Percentiles rank a stretch among this genome's conserved stretches.
phyloP scores from a whole-genome alignment of 1,140 invertebrate genomes.

The Stegodyphus mimosarum region DNA sequence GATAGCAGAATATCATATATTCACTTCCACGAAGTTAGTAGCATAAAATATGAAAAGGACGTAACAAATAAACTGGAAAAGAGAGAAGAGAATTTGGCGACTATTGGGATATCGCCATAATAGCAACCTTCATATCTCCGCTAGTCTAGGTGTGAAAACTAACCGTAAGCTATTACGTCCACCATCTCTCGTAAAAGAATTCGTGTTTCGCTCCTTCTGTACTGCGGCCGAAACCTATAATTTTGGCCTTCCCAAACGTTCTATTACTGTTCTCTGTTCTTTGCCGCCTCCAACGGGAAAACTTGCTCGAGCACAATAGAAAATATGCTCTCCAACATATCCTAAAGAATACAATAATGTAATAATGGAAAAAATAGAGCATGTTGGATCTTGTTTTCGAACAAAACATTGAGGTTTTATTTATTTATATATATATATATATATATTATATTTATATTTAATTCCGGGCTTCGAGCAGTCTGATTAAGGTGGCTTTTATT shows the following conservation, averaged over 20 bases:
- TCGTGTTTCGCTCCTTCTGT: slow-evolving; percentile 45
- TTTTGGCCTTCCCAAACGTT: slow-evolving; percentile 32
- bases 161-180: slow-evolving; percentile 1
- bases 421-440: not conserved
- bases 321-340: slow-evolving; percentile 18
- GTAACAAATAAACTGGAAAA: too few relatives aligned
- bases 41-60: too few relatives aligned
- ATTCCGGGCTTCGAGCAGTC: too few relatives aligned
- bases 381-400: slow-evolving; percentile 13
- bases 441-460: not conserved
- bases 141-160: slow-evolving; percentile 17
- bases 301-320: slow-evolving; percentile 25
- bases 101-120: too few relatives aligned
- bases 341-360: slow-evolving; percentile 22
- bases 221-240: slow-evolving; percentile 38
- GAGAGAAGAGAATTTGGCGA: too few relatives aligned
- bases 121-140: too few relatives aligned
- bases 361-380: not conserved
- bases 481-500: too few relatives aligned
- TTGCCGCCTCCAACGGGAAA: slow-evolving; percentile 4
- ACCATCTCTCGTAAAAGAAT: slow-evolving; percentile 28
- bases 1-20: too few relatives aligned
- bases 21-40: too few relatives aligned
- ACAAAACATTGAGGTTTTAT: slow-evolving; percentile 14
- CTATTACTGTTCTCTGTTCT: slow-evolving; percentile 30